Percentiles rank a stretch among this genome's conserved stretches.
Conservation (phyloP, 2,113 vertebrate genomes). For the Montifringilla adamsi region DNA sequence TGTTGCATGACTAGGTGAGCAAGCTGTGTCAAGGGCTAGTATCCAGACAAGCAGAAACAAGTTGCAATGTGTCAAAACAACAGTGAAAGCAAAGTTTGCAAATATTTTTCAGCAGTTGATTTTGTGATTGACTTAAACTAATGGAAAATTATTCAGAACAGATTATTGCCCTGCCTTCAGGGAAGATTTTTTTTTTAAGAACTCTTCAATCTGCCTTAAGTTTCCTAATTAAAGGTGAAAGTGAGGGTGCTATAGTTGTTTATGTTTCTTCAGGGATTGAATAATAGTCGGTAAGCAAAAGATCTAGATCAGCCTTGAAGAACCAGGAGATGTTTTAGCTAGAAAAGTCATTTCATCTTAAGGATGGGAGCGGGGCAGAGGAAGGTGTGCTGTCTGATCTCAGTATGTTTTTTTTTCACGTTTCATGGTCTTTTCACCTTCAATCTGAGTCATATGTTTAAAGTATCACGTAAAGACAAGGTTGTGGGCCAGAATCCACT, state of each 20-base stretch:
- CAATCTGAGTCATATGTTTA: background rate
- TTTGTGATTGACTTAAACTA: background rate
- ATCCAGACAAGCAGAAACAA: background rate
- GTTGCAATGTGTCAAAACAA: conserved; percentile 11
- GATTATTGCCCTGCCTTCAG: background rate
- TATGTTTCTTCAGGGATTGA: background rate
- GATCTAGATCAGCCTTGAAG: background rate
- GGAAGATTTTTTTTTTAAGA: background rate
- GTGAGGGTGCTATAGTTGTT: background rate
- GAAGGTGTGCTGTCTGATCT: background rate
- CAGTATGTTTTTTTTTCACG: fast-evolving
- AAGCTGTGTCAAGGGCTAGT: background rate
- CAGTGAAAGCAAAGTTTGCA: background rate
- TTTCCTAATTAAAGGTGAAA: background rate
- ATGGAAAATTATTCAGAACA: background rate
- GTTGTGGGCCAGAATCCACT: background rate
- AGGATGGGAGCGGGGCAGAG: background rate
- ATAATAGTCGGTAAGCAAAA: background rate
- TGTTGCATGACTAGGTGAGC: background rate
- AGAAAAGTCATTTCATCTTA: background rate
- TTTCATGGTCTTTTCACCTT: background rate
- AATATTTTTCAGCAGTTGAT: background rate
- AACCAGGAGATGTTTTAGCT: background rate
- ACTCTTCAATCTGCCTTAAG: background rate
- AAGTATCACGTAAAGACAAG: background rate